Conservation (phyloP, 53 echinoderm and acorn worm genomes). For the Patiria pectinifera region DNA sequence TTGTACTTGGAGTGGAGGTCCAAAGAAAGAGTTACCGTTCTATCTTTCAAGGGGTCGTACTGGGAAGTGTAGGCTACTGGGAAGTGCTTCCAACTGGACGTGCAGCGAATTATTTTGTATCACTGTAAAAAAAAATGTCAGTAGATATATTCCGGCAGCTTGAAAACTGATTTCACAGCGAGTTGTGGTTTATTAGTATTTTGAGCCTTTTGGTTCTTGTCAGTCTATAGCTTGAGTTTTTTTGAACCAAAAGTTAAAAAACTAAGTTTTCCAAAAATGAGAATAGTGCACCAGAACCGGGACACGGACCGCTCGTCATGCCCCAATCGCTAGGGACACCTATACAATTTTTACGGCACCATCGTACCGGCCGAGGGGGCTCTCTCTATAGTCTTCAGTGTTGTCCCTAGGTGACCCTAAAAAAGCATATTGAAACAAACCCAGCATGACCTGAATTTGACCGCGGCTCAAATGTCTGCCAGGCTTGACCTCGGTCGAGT, state of each 20-base stretch:
- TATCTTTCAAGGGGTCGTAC: not conserved
- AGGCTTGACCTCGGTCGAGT: slow-evolving; percentile 38
- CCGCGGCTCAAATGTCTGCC: slow-evolving; percentile 26
- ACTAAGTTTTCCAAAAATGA: not conserved
- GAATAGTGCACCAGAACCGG: not conserved
- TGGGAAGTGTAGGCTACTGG: no score
- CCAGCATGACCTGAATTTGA: slow-evolving; percentile 39
- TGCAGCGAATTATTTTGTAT: not conserved
- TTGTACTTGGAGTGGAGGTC: not conserved
- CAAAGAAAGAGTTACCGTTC: not conserved
- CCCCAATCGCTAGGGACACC: not conserved
- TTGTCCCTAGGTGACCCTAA: slow-evolving; percentile 51
- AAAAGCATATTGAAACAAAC: slow-evolving; percentile 56
- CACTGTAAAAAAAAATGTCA: not conserved
- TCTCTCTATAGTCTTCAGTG: not conserved
- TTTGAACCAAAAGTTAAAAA: not conserved
- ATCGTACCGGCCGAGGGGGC: not conserved
- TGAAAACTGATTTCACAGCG: no score
- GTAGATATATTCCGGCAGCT: not conserved
- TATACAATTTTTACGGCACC: slow-evolving; percentile 26
- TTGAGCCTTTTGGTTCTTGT: no score
- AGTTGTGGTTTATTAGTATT: no score
- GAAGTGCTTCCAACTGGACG: no score
- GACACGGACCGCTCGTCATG: not conserved
- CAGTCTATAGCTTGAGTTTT: no score